Percentiles rank a stretch among this genome's conserved stretches.
phyloP scores from a whole-genome alignment of 2,113 vertebrate species.

The Regulus satrapa region DNA sequence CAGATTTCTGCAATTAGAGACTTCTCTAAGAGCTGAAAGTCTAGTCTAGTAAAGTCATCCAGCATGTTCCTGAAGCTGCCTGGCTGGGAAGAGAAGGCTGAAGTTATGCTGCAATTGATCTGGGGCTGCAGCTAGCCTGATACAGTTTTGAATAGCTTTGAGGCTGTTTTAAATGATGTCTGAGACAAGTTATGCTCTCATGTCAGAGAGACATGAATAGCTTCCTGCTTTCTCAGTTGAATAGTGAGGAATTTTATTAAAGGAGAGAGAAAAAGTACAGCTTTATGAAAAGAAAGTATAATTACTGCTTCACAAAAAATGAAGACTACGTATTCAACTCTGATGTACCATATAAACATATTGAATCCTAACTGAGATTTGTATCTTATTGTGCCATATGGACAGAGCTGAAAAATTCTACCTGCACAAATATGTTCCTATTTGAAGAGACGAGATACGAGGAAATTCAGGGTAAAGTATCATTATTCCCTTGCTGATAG shows the following conservation, averaged over 20 bases:
- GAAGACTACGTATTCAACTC: background rate
- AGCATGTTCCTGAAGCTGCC: background rate
- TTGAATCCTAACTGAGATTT: background rate
- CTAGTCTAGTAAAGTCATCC: background rate
- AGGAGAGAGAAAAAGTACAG: background rate
- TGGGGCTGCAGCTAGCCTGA: background rate
- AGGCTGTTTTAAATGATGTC: background rate
- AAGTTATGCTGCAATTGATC: background rate
- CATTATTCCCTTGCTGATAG: background rate
- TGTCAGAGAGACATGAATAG: background rate
- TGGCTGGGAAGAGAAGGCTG: background rate
- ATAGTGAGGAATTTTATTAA: constrained; percentile 19
- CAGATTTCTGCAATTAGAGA: background rate
- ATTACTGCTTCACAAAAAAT: background rate
- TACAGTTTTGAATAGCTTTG: constrained; percentile 12
- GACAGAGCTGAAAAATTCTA: background rate
- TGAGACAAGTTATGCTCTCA: background rate
- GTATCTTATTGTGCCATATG: background rate
- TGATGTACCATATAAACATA: background rate
- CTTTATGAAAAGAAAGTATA: background rate
- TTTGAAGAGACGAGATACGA: background rate
- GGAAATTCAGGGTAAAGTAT: background rate
- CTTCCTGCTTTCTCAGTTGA: constrained; percentile 13
- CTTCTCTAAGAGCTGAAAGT: background rate
- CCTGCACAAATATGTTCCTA: background rate